Evolutionary conservation across 2,888 invertebrate species (phyloP), one percentile per base, ranked within the genome.

Genomic region (Dynastes hyllus): DNA sequence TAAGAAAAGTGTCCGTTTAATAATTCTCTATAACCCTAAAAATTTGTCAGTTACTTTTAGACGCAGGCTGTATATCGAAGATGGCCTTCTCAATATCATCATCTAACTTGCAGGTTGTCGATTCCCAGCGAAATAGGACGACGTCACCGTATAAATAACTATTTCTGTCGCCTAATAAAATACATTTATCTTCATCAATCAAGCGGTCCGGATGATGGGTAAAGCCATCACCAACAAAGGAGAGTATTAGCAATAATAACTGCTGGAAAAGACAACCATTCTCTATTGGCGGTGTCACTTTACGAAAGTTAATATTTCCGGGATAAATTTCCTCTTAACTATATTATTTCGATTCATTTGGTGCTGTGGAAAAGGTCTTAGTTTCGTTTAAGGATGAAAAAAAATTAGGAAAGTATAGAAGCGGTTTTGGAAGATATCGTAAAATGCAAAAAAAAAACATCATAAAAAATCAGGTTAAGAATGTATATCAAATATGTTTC

Each of bases 111-210:
- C 32, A 8, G 45, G 45, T 8, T 45, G 45, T 45, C 11, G 45
- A 45, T 45, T 45, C 45, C 9, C 45, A 45, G 45, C 11, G 45
- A 11, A 45, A 45, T 8, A 45, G 16, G 16, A 16, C 16, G 16
- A n/a, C n/a, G n/a, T n/a, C 8, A 9, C n/a, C 27, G 27, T 69
- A 37, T 45, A 40, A 66, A 66, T 66, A n/a, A 40, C 2, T 40
- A 66, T 69, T 50, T 27, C 69, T 69, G 50, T 69, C 69, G 16
- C 27, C 69, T 50, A 50, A 69, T 69, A 69, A 67, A 69, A 69
- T 69, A 69, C 50, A 69, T 69, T 50, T 50, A 69, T 69, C 69
- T 69, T 69, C 69, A 69, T 69, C 69, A 50, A 69, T 69, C 69
- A 69, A 69, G 5, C 51, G 50, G 22, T 16, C 13, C 69, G 22